phyloP scores from a whole-genome alignment of 2,888 invertebrate species.

The Herminia tarsipennalis region DNA sequence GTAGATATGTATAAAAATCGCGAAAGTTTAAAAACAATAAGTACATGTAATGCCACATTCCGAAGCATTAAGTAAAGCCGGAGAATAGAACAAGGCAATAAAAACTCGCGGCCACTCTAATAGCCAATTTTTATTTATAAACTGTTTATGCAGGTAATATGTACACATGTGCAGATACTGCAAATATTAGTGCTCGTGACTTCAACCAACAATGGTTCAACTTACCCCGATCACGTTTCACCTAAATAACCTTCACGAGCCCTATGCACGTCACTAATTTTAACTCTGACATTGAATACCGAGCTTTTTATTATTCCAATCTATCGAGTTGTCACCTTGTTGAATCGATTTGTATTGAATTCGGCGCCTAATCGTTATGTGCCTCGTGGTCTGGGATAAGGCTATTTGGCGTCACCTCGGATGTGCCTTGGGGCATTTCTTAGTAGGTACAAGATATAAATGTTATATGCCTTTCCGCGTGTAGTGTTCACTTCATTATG shows the following conservation, averaged over 20 bases:
- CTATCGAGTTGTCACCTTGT: slow-evolving; percentile 49
- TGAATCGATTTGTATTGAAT: slow-evolving; percentile 39
- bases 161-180: no score
- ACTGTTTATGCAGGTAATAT: no score
- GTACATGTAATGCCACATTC: no score
- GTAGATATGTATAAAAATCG: no score
- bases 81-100: no score
- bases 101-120: no score
- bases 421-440: slow-evolving; percentile 27
- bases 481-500: no score
- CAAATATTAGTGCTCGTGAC: no score
- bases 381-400: slow-evolving; percentile 60
- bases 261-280: slow-evolving; percentile 12
- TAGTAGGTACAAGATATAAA: neutral
- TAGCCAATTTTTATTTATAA: no score
- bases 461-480: neutral
- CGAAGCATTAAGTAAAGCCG: no score
- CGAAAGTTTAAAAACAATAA: no score
- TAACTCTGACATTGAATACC: slow-evolving; percentile 34
- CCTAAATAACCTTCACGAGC: slow-evolving; percentile 12
- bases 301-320: slow-evolving; percentile 43
- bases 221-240: neutral
- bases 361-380: slow-evolving; percentile 59
- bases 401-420: slow-evolving; percentile 46
- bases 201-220: no score